These are phyloP conservation scores for Phenacoccus solenopsis DNA, from an alignment of 1,140 invertebrate genomes.

Conservation along the genomic window DNA sequence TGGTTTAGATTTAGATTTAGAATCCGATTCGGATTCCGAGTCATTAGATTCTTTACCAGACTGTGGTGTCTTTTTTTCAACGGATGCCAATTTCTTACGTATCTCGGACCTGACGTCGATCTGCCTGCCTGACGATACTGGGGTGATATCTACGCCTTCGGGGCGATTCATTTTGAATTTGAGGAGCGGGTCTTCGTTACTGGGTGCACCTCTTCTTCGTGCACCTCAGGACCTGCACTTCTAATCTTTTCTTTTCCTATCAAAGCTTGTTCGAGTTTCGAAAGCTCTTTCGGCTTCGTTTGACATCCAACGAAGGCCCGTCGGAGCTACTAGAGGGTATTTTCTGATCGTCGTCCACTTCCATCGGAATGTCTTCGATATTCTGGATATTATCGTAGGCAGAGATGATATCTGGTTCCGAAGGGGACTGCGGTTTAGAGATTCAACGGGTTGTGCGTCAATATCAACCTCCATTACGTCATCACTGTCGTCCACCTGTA, in stretches of 20 bases:
- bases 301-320: too few relatives aligned
- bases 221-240: not conserved
- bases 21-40: not conserved
- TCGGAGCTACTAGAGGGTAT: too few relatives aligned
- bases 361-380: not conserved
- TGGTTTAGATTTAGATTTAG: not conserved
- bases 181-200: too few relatives aligned
- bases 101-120: not conserved
- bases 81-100: not conserved
- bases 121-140: not conserved
- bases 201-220: not conserved
- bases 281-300: not conserved
- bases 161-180: not conserved
- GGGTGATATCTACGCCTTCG: not conserved
- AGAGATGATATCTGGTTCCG: too few relatives aligned
- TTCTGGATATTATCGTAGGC: too few relatives aligned
- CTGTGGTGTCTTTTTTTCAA: not conserved
- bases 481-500: not conserved
- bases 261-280: not conserved
- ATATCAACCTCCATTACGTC: not conserved
- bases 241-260: not conserved
- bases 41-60: not conserved
- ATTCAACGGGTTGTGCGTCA: too few relatives aligned
- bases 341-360: not conserved
- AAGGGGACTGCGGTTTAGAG: too few relatives aligned